Evolutionary conservation across 2,797 vertebrate genomes (phyloP).

Genomic region (Potorous gilbertii): DNA sequence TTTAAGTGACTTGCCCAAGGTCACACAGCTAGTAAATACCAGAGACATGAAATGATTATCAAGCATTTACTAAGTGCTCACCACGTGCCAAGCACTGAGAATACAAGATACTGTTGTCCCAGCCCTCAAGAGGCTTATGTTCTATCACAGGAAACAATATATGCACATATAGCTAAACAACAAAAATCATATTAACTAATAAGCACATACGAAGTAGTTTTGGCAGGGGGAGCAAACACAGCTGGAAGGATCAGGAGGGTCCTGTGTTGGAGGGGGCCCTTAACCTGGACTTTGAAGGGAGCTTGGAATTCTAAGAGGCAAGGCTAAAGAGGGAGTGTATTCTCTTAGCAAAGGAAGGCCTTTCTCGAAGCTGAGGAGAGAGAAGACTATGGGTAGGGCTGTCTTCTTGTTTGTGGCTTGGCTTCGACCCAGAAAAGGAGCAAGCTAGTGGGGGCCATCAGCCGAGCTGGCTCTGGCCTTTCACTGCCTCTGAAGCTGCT

Average conservation of each 20-base stretch:
- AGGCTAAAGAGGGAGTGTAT: background rate
- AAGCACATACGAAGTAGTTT: background rate
- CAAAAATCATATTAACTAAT: background rate
- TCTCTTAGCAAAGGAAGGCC: background rate
- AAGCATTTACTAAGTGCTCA: too few species aligned
- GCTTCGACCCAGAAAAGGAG: slow-evolving; percentile 32
- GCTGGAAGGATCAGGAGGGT: background rate
- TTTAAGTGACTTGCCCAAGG: too few species aligned
- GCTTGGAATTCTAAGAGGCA: background rate
- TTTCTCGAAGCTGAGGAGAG: background rate
- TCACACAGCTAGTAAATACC: too few species aligned
- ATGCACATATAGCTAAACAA: background rate
- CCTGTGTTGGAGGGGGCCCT: background rate
- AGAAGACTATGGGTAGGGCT: background rate
- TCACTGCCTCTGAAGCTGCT: slow-evolving; percentile 37
- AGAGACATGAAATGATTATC: too few species aligned
- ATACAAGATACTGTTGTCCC: background rate
- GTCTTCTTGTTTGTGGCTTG: slow-evolving; percentile 21
- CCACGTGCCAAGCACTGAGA: too few species aligned
- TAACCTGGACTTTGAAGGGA: background rate
- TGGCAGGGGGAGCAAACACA: background rate
- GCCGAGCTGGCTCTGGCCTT: slow-evolving; percentile 21
- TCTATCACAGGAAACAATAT: background rate
- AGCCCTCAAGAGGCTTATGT: background rate
- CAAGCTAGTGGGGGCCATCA: background rate